Base-by-base conservation (phyloP, 2,888 invertebrate species). In the Andrena marginata region DNA sequence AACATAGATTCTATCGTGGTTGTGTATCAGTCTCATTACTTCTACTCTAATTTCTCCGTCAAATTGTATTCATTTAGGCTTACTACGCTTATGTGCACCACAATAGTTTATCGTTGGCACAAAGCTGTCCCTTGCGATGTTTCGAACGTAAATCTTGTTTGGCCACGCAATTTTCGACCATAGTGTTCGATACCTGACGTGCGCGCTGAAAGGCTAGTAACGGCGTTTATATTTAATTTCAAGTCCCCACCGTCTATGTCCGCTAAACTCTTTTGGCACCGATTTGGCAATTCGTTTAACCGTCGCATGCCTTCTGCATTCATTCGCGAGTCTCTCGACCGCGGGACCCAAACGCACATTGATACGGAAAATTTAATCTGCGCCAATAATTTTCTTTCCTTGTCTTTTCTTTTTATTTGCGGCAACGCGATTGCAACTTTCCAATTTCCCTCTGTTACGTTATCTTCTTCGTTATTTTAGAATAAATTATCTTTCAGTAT, bases 151-250 rank as follows among this genome's bases (percentile, higher is more conserved):
- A 69, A 51, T 69, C 42, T 42, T 16, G 33, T 62, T 60, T 69
- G 56, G 23, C 29, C 20, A 13, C 33, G 26, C 59, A 62, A 68
- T 74, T 35, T 29, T 63, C 33, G 16, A n/a, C 16, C n/a, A 23
- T 16, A 42, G 62, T 31, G 48, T 29, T 33, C 26, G 23, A 26
- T 8, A 65, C 5, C 31, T 29, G 6, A 4, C 23, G 35, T 31
- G 64, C 54, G 16, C n/a, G 16, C 20, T 51, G 49, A 65, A 35
- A 69, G 35, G 56, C 42, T 59, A 65, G 23, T 70, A 62, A 71
- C 54, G 5, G 49, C 29, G 63, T 79, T 73, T 81, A 78, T 79
- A 74, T 79, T 81, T 70, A 70, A 79, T 74, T 74, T 81, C 33
- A 65, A 67, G 5, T 65, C 51, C 48, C 16, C 20, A 33, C 60